A percentile compares a stretch with the other conserved stretches of the same genome.
Evolutionary conservation across 2,888 invertebrate genomes (phyloP).

Genomic region (Cerastis rubricosa): DNA sequence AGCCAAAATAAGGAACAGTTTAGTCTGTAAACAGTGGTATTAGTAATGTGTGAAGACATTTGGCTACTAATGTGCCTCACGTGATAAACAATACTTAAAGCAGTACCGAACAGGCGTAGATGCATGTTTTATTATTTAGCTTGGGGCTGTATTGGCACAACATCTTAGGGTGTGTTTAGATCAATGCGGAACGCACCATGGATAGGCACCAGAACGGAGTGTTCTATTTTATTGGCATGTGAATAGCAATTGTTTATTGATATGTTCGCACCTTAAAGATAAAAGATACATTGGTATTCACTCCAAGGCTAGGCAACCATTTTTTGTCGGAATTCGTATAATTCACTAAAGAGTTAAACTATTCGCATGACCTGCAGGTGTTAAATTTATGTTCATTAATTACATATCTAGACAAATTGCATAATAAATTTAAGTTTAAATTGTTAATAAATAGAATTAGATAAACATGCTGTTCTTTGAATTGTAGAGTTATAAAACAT

Average conservation of each 20-base stretch:
- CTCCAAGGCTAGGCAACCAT: background rate
- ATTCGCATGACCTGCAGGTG: constrained; percentile 29
- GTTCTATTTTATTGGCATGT: constrained; percentile 2
- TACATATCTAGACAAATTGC: constrained; percentile 53
- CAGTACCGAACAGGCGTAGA: constrained; percentile 36
- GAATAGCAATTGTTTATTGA: background rate
- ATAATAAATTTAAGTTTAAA: constrained; percentile 47
- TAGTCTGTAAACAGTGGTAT: constrained; percentile 23
- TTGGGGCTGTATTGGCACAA: constrained; percentile 31
- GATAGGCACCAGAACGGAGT: background rate
- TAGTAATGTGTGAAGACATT: constrained; percentile 38
- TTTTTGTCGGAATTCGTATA: constrained; percentile 43
- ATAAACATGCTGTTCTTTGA: constrained; percentile 40
- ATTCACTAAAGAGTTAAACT: constrained; percentile 17
- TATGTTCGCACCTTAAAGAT: constrained; percentile 15
- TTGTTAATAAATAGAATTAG: constrained; percentile 49
- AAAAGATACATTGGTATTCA: constrained; percentile 7
- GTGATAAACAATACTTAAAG: constrained; percentile 52
- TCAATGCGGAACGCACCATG: background rate
- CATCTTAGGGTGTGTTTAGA: constrained; percentile 27
- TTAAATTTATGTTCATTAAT: constrained; percentile 59
- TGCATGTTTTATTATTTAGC: constrained; percentile 45
- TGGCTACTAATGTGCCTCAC: constrained; percentile 40
- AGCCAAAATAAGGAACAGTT: constrained; percentile 19
- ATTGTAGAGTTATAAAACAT: constrained; percentile 36